Evolutionary conservation across 2,888 invertebrate genomes (phyloP).

Genomic region (Lamellibrachia columna): DNA sequence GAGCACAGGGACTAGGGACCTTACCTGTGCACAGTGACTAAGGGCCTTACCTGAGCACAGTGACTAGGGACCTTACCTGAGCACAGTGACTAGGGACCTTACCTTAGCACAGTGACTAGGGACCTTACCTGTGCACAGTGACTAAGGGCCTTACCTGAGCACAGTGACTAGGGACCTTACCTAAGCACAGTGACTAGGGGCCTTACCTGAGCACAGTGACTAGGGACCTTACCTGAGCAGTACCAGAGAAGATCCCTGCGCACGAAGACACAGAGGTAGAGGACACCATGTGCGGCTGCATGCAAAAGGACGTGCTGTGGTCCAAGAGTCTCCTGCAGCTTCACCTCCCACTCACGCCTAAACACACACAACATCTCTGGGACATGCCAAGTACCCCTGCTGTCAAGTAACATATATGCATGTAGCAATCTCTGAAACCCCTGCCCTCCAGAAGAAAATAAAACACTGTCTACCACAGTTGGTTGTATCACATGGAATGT

Average conservation of each 20-base stretch:
- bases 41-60: no score
- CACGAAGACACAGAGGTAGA: conserved; percentile 88
- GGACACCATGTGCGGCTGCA: conserved; percentile 85
- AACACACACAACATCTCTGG: not conserved
- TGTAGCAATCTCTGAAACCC: not conserved
- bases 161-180: no score
- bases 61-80: no score
- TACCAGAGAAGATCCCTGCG: conserved; percentile 95
- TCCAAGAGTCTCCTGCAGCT: conserved; percentile 90
- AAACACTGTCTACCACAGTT: not conserved
- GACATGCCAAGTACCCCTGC: not conserved
- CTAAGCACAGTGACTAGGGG: no score
- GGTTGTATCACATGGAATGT: no score
- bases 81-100: no score
- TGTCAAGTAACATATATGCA: not conserved
- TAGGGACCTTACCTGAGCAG: conserved; percentile 75
- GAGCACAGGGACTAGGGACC: no score
- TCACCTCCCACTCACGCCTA: conserved; percentile 68
- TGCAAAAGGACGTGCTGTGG: conserved; percentile 91
- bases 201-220: not conserved
- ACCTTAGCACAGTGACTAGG: no score
- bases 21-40: no score
- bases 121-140: no score
- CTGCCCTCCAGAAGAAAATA: not conserved
- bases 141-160: no score